phyloP scores from a whole-genome alignment of 1,140 invertebrate genomes.

The Brachionus rubens region DNA sequence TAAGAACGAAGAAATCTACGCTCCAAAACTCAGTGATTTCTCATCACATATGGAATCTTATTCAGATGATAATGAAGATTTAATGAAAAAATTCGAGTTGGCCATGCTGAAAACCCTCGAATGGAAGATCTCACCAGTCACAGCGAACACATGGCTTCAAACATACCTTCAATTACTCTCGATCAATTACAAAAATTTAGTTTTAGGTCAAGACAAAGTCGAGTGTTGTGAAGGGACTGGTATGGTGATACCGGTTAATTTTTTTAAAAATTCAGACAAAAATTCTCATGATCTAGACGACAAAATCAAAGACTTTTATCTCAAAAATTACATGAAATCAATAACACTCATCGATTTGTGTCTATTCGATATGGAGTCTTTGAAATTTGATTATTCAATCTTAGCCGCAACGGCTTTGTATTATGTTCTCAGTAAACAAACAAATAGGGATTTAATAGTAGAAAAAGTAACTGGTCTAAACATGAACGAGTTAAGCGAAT shows the following conservation, averaged over 20 bases:
- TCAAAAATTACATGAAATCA: too few relatives aligned
- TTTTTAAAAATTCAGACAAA: conserved; percentile 42
- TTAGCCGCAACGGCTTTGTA: conserved; percentile 81
- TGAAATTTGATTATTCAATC: conserved; percentile 76
- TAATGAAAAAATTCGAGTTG: conserved; percentile 29
- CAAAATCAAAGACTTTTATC: background rate
- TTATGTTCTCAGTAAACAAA: conserved; percentile 63
- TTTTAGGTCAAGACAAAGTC: background rate
- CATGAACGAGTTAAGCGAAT: background rate
- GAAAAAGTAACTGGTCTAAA: background rate
- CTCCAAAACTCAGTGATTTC: conserved; percentile 89
- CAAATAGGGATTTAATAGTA: background rate
- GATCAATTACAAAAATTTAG: background rate
- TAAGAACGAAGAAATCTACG: conserved; percentile 97
- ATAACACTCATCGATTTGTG: conserved; percentile 73
- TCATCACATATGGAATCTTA: conserved; percentile 78
- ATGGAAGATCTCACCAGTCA: conserved; percentile 86
- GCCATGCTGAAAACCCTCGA: conserved; percentile 66
- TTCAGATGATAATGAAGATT: background rate
- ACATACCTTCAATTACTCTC: conserved; percentile 80
- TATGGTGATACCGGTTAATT: background rate
- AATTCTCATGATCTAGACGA: background rate
- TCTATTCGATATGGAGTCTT: conserved; percentile 75
- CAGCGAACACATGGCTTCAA: conserved; percentile 82
- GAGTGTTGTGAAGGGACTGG: background rate